Evolutionary conservation across 2,113 vertebrate genomes (phyloP), one percentile per base, ranked within the genome.

Genomic region (Mobula birostris): DNA sequence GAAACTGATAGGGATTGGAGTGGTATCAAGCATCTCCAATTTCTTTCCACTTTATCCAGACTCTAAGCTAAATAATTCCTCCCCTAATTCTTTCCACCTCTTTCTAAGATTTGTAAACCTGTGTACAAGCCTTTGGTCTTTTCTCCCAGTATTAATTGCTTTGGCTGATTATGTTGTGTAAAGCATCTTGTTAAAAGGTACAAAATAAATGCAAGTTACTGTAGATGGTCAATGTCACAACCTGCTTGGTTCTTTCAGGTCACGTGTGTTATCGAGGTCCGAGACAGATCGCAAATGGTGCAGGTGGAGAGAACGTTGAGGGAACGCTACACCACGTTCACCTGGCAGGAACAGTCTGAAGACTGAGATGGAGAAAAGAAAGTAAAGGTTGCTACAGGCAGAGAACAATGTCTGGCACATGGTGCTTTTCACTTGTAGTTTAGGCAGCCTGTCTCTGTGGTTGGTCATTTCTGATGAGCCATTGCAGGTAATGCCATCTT

Each of bases 201-300:
- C 3, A 19, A 32, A 11, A 80, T n/a, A 80, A 40, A 79, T 79
- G 77, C 77, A 79, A 87, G 58, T 9, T 87, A 11, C 32, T 66
- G 29, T n/a, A 4, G 48, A 6, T 66, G 14, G 61, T 66, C 66
- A n/a, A 88, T 32, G 5, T 66, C n/a, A 17, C 27, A 0, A 14
- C 58, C 8, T 61, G 85, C 12, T 88, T 88, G 58, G 9, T 56
- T 74, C 72, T 93, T 93, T 32, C 95, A 99, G 98, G 97, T 99
- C 95, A 97, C 97, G 95, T 99, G 98, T 96, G 97, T 98, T 2
- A 96, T 98, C 96, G 98, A 98, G 95, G 98, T 97, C 94, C 97
- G 97, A 95, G 98, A 99, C 95, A 97, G 96, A 95, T 95, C 96
- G 88, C 98, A 98, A 94, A 97, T 97, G 21, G 94, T 94, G 94